A percentile compares a stretch with the other conserved stretches of the same genome.
These are phyloP conservation scores for Amblyjoppa proteus DNA, from an alignment of 2,888 invertebrate species.

Conservation along the genomic window DNA sequence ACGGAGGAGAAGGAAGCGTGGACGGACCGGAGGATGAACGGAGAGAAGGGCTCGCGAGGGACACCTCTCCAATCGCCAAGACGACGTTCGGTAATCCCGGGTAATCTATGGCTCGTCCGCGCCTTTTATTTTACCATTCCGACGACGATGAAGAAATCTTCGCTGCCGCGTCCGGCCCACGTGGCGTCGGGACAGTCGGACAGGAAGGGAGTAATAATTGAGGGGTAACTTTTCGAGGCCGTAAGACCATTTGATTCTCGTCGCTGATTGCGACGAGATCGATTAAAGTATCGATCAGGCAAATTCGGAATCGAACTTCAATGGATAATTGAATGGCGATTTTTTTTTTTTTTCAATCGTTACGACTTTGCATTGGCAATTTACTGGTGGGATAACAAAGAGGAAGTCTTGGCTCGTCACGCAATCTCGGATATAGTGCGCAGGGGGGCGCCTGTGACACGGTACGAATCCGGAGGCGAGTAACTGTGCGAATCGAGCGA, in stretches of 20 bases:
- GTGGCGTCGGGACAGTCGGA: neutral
- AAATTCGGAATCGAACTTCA: neutral
- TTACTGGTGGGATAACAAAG: neutral
- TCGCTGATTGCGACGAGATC: neutral
- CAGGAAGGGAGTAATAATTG: neutral
- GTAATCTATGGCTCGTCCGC: conserved; percentile 62
- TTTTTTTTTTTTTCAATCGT: neutral
- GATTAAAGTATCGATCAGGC: neutral
- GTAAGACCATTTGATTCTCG: no score
- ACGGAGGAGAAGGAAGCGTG: conserved; percentile 31
- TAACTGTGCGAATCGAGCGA: conserved; percentile 42
- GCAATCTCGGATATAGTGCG: conserved; percentile 6
- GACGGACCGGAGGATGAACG: conserved; percentile 23
- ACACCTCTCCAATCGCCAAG: conserved; percentile 64
- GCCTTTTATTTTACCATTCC: conserved; percentile 46
- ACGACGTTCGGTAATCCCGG: conserved; percentile 66
- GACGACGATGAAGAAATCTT: neutral
- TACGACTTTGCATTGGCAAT: neutral
- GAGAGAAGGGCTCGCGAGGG: conserved; percentile 54
- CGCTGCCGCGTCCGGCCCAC: neutral
- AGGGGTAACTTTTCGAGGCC: no score
- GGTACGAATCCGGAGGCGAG: conserved; percentile 27
- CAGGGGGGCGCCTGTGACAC: neutral
- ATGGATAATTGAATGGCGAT: neutral
- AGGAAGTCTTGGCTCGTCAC: conserved; percentile 22